A percentile compares a stretch with the other conserved stretches of the same genome.
Evolutionary conservation across 2,113 vertebrate genomes (phyloP).

Genomic region (Xiphophorus couchianus): DNA sequence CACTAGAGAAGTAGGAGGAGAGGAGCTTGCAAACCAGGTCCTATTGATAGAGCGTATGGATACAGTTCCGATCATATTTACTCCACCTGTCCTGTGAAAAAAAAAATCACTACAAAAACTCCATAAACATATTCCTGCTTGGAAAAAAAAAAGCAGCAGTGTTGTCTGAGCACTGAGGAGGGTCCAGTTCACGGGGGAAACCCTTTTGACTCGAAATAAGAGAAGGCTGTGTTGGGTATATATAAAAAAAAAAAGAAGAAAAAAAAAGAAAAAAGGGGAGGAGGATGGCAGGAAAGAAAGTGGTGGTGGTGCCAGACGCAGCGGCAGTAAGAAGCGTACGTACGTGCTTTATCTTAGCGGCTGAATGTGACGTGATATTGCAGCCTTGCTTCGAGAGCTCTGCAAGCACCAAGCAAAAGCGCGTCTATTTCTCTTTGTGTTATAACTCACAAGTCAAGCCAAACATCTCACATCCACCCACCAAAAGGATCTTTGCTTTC

Average conservation of each 20-base stretch:
- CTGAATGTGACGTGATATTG: constrained; percentile 85
- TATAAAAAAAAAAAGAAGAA: neutral
- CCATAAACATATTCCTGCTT: constrained; percentile 58
- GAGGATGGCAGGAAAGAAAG: constrained; percentile 68
- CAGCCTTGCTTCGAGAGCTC: constrained; percentile 80
- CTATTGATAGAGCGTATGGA: constrained; percentile 34
- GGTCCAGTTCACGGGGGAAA: constrained; percentile 71
- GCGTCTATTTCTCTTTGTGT: constrained; percentile 77
- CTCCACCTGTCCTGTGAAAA: neutral
- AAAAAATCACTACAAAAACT: constrained; percentile 28
- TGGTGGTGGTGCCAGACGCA: constrained; percentile 80
- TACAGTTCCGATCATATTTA: constrained; percentile 28
- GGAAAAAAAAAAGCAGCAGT: constrained; percentile 39
- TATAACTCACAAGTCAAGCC: constrained; percentile 78
- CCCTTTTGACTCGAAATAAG: constrained; percentile 76
- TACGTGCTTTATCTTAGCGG: constrained; percentile 82
- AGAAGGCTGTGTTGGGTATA: constrained; percentile 52
- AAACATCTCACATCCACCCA: constrained; percentile 84
- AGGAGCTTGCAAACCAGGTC: constrained; percentile 15
- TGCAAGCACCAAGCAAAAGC: constrained; percentile 75
- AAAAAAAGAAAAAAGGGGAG: constrained; percentile 12
- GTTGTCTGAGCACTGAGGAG: constrained; percentile 55
- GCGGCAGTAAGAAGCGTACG: constrained; percentile 77
- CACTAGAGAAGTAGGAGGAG: constrained; percentile 11
- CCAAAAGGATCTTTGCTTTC: constrained; percentile 72